These are phyloP conservation scores for Picus viridis DNA, from an alignment of 2,797 vertebrate species.

Conservation along the genomic window DNA sequence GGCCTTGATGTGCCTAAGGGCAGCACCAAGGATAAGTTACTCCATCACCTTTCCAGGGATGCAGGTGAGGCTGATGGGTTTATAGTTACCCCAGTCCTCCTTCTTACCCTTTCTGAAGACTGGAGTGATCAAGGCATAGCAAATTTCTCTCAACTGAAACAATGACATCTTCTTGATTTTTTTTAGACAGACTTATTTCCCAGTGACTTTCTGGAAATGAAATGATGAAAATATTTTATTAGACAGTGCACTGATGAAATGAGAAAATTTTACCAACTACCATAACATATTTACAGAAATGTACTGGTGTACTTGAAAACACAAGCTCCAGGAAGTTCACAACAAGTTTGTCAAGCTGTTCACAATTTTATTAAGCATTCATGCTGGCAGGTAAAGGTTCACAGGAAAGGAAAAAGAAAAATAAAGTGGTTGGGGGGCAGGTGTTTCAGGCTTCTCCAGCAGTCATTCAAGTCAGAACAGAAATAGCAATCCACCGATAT, in stretches of 20 bases:
- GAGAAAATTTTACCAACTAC: neutral
- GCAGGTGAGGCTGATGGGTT: too few species aligned
- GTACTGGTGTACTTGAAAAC: neutral
- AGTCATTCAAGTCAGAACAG: too few species aligned
- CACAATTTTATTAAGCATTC: neutral
- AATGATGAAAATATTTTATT: neutral
- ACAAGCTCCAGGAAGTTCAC: neutral
- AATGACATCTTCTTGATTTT: neutral
- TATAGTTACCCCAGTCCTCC: too few species aligned
- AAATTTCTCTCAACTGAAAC: neutral
- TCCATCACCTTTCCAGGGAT: too few species aligned
- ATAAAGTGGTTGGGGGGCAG: too few species aligned
- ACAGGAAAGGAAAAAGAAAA: rapidly evolving
- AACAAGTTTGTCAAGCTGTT: neutral
- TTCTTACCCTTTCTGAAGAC: too few species aligned
- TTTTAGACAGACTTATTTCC: neutral
- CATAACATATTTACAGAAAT: neutral
- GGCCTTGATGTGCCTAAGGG: too few species aligned
- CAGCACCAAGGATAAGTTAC: too few species aligned
- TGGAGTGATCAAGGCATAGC: neutral
- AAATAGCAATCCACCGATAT: too few species aligned
- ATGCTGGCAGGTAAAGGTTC: neutral
- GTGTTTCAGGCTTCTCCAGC: too few species aligned
- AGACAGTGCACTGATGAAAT: rapidly evolving
- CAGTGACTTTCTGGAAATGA: neutral